A percentile compares a stretch with the other conserved stretches of the same genome.
Conservation (phyloP, 1,140 invertebrate genomes). For the Hesperophylax magnus region DNA sequence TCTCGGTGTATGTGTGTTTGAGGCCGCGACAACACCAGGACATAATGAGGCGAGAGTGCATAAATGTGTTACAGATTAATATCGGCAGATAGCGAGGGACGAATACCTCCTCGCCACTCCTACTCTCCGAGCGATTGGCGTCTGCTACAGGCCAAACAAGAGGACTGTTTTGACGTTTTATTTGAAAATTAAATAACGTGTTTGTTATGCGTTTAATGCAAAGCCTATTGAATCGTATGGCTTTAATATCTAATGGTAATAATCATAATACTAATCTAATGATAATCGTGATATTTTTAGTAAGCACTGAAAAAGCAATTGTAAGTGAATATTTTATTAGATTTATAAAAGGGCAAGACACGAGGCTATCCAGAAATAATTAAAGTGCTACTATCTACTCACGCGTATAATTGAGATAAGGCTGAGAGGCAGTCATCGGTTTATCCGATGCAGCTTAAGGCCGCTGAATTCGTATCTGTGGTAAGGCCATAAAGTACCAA, state of each 20-base stretch:
- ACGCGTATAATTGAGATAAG: conserved; percentile 32
- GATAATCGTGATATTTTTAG: not conserved
- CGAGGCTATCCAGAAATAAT: conserved; percentile 6
- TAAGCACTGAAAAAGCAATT: not conserved
- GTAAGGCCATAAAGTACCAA: conserved; percentile 42
- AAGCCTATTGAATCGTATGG: too few species aligned
- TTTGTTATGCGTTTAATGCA: too few species aligned
- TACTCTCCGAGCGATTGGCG: conserved; percentile 28
- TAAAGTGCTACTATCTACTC: conserved; percentile 37
- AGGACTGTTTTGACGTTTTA: not conserved
- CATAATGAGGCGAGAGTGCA: conserved; percentile 57
- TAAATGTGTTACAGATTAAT: conserved; percentile 59
- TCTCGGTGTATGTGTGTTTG: conserved; percentile 15
- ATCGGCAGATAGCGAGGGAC: conserved; percentile 52
- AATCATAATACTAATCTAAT: too few species aligned
- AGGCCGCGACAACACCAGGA: conserved; percentile 42
- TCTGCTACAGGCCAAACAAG: conserved; percentile 17
- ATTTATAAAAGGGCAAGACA: not conserved
- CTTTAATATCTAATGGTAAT: too few species aligned
- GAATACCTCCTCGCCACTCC: conserved; percentile 39
- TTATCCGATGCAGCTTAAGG: not conserved
- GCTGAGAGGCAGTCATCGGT: conserved; percentile 3
- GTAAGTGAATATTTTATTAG: not conserved
- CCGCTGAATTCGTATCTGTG: conserved; percentile 23
- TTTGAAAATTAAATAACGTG: not conserved